phyloP scores from a whole-genome alignment of 2,113 vertebrate species.

The Maccullochella peelii region DNA sequence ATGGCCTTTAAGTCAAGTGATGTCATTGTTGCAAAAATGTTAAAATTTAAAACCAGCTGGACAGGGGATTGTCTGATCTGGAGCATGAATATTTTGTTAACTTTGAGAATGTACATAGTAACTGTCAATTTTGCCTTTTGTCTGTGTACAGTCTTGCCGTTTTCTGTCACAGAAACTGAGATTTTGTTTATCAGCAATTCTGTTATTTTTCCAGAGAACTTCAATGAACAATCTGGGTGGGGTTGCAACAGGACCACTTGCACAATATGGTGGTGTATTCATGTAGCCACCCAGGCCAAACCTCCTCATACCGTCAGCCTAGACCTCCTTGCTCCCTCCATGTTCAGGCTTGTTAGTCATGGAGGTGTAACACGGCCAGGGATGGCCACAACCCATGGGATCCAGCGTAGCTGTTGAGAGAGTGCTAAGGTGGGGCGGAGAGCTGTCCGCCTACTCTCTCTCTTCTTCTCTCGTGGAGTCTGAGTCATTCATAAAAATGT shows the following conservation, averaged over 20 bases:
- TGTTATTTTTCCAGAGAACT: background rate
- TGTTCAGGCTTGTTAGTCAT: slow-evolving; percentile 64
- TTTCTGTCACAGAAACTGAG: background rate
- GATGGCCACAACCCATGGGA: slow-evolving; percentile 54
- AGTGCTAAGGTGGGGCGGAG: slow-evolving; percentile 36
- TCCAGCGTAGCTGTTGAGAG: slow-evolving; percentile 22
- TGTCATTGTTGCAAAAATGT: background rate
- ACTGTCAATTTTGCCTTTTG: background rate
- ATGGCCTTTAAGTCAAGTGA: background rate
- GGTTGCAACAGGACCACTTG: slow-evolving; percentile 31
- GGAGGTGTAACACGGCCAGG: slow-evolving; percentile 9
- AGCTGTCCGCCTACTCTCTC: slow-evolving; percentile 37
- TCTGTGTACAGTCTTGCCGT: background rate
- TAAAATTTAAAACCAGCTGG: background rate
- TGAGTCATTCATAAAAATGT: slow-evolving; percentile 77
- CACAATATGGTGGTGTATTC: slow-evolving; percentile 27
- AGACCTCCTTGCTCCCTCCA: slow-evolving; percentile 21
- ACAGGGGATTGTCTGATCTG: background rate
- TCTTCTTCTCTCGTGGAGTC: slow-evolving; percentile 25
- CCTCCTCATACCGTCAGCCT: background rate
- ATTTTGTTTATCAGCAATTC: background rate
- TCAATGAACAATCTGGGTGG: background rate
- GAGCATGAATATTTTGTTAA: background rate
- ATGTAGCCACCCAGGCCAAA: background rate
- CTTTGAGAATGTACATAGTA: background rate